Evolutionary conservation across 2,888 invertebrate species (phyloP), one percentile per base, ranked within the genome.

Genomic region (Chymomyza caudatula): DNA sequence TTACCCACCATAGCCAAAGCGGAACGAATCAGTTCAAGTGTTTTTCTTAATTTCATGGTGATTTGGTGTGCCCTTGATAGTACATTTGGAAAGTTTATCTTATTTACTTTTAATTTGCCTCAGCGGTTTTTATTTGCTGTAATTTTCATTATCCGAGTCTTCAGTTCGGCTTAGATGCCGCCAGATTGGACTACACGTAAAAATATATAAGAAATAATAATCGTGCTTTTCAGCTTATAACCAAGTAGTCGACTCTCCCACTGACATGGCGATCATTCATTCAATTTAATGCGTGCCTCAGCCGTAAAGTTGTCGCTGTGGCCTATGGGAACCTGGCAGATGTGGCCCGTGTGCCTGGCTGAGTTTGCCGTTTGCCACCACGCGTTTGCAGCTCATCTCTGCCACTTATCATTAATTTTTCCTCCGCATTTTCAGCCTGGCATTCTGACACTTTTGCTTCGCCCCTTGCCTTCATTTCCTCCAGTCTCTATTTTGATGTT

Each of bases 381-480:
- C 43, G 19, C 54, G 13, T 63, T 62, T 49, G 19, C 44, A 63
- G 56, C 58, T 60, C 43, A 43, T 49, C 63, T 52, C 69, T 76
- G 78, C 80, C 78, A 81, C 79, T 82, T 82, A 83, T 82, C 84
- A 82, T 82, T 82, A 83, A 82, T 84, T 81, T 82, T 76, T 77
- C 76, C 69, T 73, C 73, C 73, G 73, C 85, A 75, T 79, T 77
- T 80, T 67, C 68, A 71, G 69, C 70, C 74, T 86, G 86, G 87
- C 82, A 86, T 81, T 80, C 86, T 86, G 88, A 88, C 87, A 88
- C 83, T 78, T 78, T 77, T 77, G 78, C 80, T 69, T 74, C 73
- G 63, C 67, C n/a, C n/a, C 63, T 59, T 53, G 59, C 22, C 17
- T 60, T 19, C 22, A 29, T 15, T 13, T 22, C 52, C 47, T 44